Base-by-base conservation (phyloP, 2,888 invertebrate species). In the Platynereis dumerilii region DNA sequence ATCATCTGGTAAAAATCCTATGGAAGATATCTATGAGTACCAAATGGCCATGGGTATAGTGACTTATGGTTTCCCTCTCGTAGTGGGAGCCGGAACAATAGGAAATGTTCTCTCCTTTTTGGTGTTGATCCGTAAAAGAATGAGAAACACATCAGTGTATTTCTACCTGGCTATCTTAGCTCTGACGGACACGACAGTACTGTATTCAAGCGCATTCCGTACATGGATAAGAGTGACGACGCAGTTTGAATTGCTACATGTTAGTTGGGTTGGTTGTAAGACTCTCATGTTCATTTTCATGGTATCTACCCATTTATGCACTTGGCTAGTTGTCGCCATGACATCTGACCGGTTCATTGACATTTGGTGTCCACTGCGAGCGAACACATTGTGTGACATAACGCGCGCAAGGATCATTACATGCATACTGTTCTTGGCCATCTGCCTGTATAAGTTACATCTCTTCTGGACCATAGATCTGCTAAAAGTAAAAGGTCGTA, bases 111-210 rank as follows among this genome's bases (percentile, higher is more conserved):
- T 79, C 22, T 77, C 78, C 53, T 73, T 81, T 57, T 68, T 75
- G 3, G 72, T 80, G 5, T 74, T 80, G 71, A 62, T 76, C 26
- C 75, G 75, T 12, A 65, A 76, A 5, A 75, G 76, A 56, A 78
- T 81, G 77, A 65, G 77, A 48, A 76, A 73, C 48, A 80, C 77
- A 1, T 78, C 79, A 17, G 78, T 80, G 1, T 79, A 76, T 62
- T 77, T 80, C 67, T 81, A 80, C 66, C 69, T 81, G 56, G 77
- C 79, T 2, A 66, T 75, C 5, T 68, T 81, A 27, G 79, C 81
- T 0, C 65, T 76, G n/a, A 78, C 78, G 5, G 81, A 81, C 69
- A 79, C 78, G 0, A 55, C 72, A 0, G 77, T 80, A 3, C 69
- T 81, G 12, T 76, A 77, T 65, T 67, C 76, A n/a, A 80, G 79